Evolutionary conservation across 2,113 vertebrate species (phyloP).

Genomic region (Atherinomorus stipes): DNA sequence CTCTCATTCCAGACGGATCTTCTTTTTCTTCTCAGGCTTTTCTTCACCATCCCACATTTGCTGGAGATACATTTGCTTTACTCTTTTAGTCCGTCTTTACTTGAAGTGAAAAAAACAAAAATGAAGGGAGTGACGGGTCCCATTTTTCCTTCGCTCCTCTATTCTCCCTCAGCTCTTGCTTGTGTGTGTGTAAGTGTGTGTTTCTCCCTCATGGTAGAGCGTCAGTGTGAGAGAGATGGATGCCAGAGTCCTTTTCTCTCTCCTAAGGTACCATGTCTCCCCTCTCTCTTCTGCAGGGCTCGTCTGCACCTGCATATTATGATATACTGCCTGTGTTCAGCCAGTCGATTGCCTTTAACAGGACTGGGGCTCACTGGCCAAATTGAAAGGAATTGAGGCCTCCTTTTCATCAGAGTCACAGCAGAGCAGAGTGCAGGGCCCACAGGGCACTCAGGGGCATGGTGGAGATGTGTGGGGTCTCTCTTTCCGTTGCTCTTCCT

Average conservation of each 20-base stretch:
- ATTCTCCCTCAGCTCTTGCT: conserved; percentile 59
- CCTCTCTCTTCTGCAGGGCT: conserved; percentile 71
- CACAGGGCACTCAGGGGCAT: conserved; percentile 51
- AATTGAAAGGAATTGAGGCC: conserved; percentile 84
- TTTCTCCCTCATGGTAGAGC: conserved; percentile 51
- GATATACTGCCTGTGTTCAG: conserved; percentile 86
- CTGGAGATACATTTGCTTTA: conserved; percentile 62
- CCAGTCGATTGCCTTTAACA: conserved; percentile 85
- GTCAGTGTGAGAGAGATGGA: conserved; percentile 79
- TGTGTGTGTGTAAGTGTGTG: conserved; percentile 12
- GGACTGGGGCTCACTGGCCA: conserved; percentile 77
- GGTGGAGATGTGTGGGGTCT: conserved; percentile 40
- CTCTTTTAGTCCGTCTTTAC: conserved; percentile 48
- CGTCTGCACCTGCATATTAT: conserved; percentile 85
- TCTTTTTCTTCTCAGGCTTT: neutral
- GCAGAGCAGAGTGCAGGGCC: conserved; percentile 63
- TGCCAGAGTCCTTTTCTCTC: conserved; percentile 75
- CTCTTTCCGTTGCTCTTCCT: conserved; percentile 29
- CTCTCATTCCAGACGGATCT: conserved; percentile 54
- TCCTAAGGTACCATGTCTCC: conserved; percentile 70
- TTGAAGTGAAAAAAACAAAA: conserved; percentile 58
- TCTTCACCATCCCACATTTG: conserved; percentile 31
- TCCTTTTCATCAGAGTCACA: conserved; percentile 84
- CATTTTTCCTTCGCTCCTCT: conserved; percentile 73
- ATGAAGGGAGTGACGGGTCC: conserved; percentile 65